These are phyloP conservation scores for Limonius californicus DNA, from an alignment of 1,140 invertebrate genomes.

Conservation along the genomic window DNA sequence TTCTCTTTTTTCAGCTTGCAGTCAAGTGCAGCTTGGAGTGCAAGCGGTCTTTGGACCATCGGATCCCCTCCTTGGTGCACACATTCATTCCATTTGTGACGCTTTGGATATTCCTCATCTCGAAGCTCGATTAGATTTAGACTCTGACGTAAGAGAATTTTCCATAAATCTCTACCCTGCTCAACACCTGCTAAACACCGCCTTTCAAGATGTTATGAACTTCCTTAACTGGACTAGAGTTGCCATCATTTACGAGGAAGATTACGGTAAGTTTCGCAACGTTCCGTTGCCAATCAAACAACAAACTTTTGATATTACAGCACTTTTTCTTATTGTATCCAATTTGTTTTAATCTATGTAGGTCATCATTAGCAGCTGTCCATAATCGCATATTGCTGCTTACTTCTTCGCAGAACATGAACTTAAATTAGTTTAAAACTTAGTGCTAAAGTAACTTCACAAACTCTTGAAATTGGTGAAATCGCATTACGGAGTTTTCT, in stretches of 20 bases:
- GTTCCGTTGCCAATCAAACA: too few relatives aligned
- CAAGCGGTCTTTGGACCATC: conserved; percentile 87
- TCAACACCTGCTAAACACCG: conserved; percentile 74
- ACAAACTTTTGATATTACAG: too few relatives aligned
- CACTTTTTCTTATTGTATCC: too few relatives aligned
- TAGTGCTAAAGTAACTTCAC: too few relatives aligned
- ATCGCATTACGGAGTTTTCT: too few relatives aligned
- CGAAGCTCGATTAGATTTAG: conserved; percentile 71
- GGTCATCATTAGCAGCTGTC: too few relatives aligned
- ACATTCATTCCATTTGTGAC: conserved; percentile 88
- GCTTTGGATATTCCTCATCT: conserved; percentile 86
- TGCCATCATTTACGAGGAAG: conserved; percentile 90
- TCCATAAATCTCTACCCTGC: conserved; percentile 89
- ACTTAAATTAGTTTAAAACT: too few relatives aligned
- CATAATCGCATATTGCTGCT: too few relatives aligned
- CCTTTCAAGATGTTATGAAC: conserved; percentile 81
- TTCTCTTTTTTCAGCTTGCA: conserved; percentile 70
- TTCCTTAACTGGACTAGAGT: conserved; percentile 92
- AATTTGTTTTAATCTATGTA: too few relatives aligned
- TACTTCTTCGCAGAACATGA: too few relatives aligned
- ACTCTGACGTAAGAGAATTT: conserved; percentile 67
- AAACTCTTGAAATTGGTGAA: too few relatives aligned
- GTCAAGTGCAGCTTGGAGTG: conserved; percentile 77
- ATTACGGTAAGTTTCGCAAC: conserved; percentile 73
- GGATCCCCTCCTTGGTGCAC: conserved; percentile 74